Evolutionary conservation across 2,797 vertebrate species (phyloP).

Genomic region (Siniperca undulata): DNA sequence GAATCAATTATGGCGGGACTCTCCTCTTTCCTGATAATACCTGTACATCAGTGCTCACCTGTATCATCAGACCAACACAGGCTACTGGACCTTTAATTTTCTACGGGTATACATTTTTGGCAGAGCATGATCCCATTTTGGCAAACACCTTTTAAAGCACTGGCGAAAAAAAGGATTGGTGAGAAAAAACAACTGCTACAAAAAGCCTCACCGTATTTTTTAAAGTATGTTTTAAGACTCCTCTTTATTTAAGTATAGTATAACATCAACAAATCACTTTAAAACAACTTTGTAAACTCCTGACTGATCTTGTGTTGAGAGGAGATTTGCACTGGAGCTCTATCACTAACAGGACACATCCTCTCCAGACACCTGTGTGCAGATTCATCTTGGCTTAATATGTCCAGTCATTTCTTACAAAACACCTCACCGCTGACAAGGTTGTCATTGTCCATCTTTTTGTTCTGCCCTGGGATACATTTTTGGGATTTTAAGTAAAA

Average conservation of each 20-base stretch:
- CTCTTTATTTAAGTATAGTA: constrained; percentile 9
- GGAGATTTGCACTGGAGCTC: constrained; percentile 15
- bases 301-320: constrained; percentile 18
- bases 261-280: constrained; percentile 19
- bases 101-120: not conserved
- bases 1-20: not conserved
- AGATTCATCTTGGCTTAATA: constrained; percentile 48
- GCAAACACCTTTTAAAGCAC: not conserved
- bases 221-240: not conserved
- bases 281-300: not conserved
- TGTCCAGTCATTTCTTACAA: constrained; percentile 32
- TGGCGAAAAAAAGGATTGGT: not conserved
- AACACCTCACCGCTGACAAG: constrained; percentile 62
- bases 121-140: not conserved
- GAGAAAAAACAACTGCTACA: not conserved
- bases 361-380: constrained; percentile 59
- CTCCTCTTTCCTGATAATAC: not conserved
- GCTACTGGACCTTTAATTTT: not conserved
- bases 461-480: constrained; percentile 59
- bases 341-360: constrained; percentile 52
- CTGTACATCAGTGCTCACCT: not conserved
- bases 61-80: constrained; percentile 4
- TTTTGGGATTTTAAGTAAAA: constrained; percentile 65
- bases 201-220: constrained; percentile 6
- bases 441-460: constrained; percentile 65